Base-by-base conservation (phyloP, 2,797 vertebrate species). In the Emydoidea blandingii region DNA sequence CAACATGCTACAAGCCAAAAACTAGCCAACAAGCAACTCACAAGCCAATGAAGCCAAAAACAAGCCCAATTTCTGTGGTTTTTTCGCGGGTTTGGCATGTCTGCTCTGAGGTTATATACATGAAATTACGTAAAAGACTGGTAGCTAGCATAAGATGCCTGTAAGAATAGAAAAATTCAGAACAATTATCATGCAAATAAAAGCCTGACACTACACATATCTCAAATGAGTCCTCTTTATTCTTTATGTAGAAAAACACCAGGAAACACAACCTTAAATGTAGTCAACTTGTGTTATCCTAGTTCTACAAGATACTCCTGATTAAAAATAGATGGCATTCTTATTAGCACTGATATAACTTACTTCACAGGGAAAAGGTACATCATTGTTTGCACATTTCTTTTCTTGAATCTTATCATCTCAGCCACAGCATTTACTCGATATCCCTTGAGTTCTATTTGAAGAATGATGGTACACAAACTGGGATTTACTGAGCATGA, bases 401-500 rank as follows among this genome's bases (percentile, higher is more conserved):
- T 91, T 92, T 96, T 87, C 83, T 87, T 34, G 31, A 91, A 84
- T 86, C 90, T 96, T 88, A 93, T 88, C 82, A 80, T 52, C 37
- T 91, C 83, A 92, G 14, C 8, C 91, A 56, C 91, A 96, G 78
- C 29, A 86, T 94, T 96, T 95, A 89, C 72, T 93, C 57, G 83
- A 56, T 56, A 89, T 29, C 8, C 89, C 83, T 1, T 82, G 54
- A 94, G 76, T 57, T 89, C 29, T 57, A 1, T 76, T 83, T 93
- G 49, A 85, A 52, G 41, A 96, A 89, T 68, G 92, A 91, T 1
- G 92, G 31, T 80, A 90, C 80, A 83, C 41, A 90, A 79, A 85
- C 2, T 34, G 83, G 21, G 88, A 91, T 96, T 95, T 95, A 57
- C 78, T n/a, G 47, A 95, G n/a, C 89, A 92, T 88, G 62, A 96